Percentiles rank a stretch among this genome's conserved stretches.
Evolutionary conservation across 2,888 invertebrate genomes (phyloP).

Genomic region (Argyresthia goedartella): DNA sequence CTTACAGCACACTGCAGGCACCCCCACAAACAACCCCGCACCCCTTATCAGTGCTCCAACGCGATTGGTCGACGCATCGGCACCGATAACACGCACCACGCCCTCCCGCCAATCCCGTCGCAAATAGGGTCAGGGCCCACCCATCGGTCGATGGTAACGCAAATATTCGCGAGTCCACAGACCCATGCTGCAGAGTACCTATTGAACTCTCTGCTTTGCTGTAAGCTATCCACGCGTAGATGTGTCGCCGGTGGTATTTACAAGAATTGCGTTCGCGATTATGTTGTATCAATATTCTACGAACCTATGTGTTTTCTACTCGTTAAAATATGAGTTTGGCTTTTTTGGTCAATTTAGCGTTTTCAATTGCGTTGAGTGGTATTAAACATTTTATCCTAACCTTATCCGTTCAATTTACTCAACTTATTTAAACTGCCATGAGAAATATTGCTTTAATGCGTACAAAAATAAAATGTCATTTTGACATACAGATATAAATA

Average conservation of each 20-base stretch:
- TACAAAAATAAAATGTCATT: no score
- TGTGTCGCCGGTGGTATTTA: conserved; percentile 3
- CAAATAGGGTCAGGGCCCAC: conserved; percentile 31
- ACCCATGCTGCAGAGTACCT: conserved; percentile 35
- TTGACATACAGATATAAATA: no score
- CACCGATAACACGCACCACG: conserved; percentile 59
- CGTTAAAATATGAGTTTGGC: no score
- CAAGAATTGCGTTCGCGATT: no score
- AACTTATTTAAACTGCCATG: no score
- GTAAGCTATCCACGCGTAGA: conserved; percentile 35
- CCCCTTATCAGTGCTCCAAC: conserved; percentile 46
- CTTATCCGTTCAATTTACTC: no score
- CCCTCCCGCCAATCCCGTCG: conserved; percentile 52
- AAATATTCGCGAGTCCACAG: conserved; percentile 32
- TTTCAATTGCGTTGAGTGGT: no score
- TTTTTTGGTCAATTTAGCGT: no score
- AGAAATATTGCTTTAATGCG: no score
- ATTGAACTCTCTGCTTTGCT: conserved; percentile 50
- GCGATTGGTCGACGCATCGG: conserved; percentile 43
- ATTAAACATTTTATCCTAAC: no score
- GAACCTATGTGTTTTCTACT: no score
- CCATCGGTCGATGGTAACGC: conserved; percentile 57
- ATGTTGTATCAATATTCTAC: no score
- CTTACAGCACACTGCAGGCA: conserved; percentile 52
- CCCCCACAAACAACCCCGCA: conserved; percentile 53